phyloP scores from a whole-genome alignment of 2,888 invertebrate genomes.

The Lomographa bimaculata region DNA sequence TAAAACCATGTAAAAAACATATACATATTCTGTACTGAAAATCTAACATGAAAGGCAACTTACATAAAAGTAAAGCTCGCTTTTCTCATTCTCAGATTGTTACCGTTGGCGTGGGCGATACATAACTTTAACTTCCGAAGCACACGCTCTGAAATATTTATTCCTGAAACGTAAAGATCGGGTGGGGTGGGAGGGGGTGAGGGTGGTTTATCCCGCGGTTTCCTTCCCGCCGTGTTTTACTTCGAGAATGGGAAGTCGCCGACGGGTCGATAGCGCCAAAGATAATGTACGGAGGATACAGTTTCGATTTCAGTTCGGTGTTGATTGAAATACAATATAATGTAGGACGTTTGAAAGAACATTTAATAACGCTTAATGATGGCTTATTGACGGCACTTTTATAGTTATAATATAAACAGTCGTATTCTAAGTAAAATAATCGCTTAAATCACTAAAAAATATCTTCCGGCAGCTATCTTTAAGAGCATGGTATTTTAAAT shows the following conservation, averaged over 20 bases:
- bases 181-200: conserved; percentile 52
- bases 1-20: conserved; percentile 7
- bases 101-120: conserved; percentile 75
- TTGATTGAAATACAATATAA: no score
- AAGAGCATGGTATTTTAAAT: no score
- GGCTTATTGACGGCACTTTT: no score
- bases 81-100: conserved; percentile 80
- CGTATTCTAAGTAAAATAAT: no score
- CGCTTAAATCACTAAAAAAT: no score
- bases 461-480: no score
- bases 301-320: conserved; percentile 34
- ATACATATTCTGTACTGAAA: conserved; percentile 36
- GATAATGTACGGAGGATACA: conserved; percentile 61
- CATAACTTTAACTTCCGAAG: conserved; percentile 82
- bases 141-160: conserved; percentile 84
- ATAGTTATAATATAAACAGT: no score
- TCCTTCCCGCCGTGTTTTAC: conserved; percentile 83
- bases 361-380: no score
- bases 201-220: conserved; percentile 82
- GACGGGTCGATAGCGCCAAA: conserved; percentile 81
- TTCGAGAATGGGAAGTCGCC: conserved; percentile 83
- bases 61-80: conserved; percentile 68
- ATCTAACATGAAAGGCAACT: conserved; percentile 50
- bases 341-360: no score
- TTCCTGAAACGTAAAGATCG: conserved; percentile 84